Percentiles rank a stretch among this genome's conserved stretches.
phyloP scores from a whole-genome alignment of 2,888 invertebrate species.

The Ormyrus rosae region DNA sequence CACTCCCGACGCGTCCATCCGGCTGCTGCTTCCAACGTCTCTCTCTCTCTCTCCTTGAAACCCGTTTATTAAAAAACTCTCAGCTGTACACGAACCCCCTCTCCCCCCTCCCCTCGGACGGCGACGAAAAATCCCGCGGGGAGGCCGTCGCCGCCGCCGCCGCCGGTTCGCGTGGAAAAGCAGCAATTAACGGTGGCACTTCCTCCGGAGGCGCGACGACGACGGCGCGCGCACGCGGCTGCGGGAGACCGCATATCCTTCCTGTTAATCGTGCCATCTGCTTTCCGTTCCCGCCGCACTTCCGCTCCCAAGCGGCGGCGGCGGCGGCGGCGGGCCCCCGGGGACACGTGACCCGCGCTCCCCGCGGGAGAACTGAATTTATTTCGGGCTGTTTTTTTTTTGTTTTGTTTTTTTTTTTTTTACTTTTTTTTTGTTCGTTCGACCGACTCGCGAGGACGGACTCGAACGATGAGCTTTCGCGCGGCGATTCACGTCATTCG shows the following conservation, averaged over 20 bases:
- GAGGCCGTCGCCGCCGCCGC: too few relatives aligned
- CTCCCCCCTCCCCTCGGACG: too few relatives aligned
- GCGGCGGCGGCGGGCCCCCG: too few relatives aligned
- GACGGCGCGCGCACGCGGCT: constrained; percentile 34
- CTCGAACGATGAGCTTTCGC: too few relatives aligned
- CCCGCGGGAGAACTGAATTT: not conserved
- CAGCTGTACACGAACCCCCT: not conserved
- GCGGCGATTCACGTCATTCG: too few relatives aligned
- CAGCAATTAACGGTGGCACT: constrained; percentile 48
- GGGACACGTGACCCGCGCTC: not conserved
- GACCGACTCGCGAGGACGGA: too few relatives aligned
- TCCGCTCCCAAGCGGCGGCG: constrained; percentile 31
- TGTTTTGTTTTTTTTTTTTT: not conserved
- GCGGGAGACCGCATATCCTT: constrained; percentile 69
- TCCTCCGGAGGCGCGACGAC: constrained; percentile 8
- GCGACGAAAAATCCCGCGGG: too few relatives aligned
- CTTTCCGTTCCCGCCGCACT: constrained; percentile 55
- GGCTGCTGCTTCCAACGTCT: too few relatives aligned
- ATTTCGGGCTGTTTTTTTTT: not conserved
- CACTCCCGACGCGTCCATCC: too few relatives aligned
- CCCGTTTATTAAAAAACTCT: constrained; percentile 27
- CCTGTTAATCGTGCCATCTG: constrained; percentile 68
- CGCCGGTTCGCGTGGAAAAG: too few relatives aligned
- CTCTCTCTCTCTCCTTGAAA: not conserved
- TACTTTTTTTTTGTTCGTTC: too few relatives aligned